Base-by-base conservation (phyloP, 1,140 invertebrate species). In the Bombus superbus region DNA sequence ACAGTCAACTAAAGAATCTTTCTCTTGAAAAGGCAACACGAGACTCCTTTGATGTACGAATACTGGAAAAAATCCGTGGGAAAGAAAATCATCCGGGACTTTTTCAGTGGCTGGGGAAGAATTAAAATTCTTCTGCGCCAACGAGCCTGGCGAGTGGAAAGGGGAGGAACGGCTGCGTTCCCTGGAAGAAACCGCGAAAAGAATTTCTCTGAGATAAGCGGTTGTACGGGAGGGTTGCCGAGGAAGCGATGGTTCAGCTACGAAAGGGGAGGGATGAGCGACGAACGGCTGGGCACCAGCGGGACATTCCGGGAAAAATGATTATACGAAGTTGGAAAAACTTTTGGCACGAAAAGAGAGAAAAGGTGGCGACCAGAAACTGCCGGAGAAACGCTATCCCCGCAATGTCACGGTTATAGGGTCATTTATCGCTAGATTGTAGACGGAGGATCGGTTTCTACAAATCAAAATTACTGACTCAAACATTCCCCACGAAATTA, bases 261-360 rank as follows among this genome's bases (percentile, higher is more conserved):
- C 35, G 15, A n/a, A 59, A 66, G 64, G 64, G 28, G 38, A n/a
- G 25, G 83, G 57, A 18, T 40, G 42, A 40, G 13, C 42, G 57
- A 18, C 68, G 28, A 57, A 25, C 25, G 75, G 68, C 57, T 72
- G 66, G 72, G 86, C 81, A 89, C 85, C 90, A 81, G 71, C 89
- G 86, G 86, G 92, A 92, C 90, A 92, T 93, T 92, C 92, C 90
- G 85, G 90, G 88, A 93, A 92, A 92, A 93, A 93, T 93, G 92
- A 93, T 93, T 93, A 93, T 91, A 93, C 90, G 91, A 92, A 93
- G 92, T 93, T 93, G 90, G 88, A 92, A 90, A 91, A 93, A 93
- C 88, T 93, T 93, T 93, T 83, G 82, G 68, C 53, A 35, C 53
- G 73, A 68, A 57, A 53, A 69, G 87, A 81, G 75, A 78, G 74